Conservation (phyloP, 2,888 invertebrate species). For the Craniophora ligustri region DNA sequence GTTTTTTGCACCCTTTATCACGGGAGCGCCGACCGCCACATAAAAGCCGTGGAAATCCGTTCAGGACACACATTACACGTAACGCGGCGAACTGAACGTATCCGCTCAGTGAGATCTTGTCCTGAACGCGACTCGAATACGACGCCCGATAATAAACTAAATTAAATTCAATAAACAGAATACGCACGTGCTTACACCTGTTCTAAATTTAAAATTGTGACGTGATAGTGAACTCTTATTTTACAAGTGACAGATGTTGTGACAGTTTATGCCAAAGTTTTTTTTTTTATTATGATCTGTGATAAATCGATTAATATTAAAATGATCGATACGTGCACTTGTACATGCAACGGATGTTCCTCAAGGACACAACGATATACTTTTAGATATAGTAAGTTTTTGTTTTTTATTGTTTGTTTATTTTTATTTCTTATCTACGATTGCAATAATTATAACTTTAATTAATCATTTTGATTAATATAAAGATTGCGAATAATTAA, state of each 20-base stretch:
- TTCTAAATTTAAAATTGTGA: slow-evolving; percentile 61
- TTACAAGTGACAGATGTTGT: slow-evolving; percentile 51
- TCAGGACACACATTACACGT: slow-evolving; percentile 86
- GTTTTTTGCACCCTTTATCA: slow-evolving; percentile 87
- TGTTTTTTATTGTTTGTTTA: slow-evolving; percentile 17
- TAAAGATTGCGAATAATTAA: background rate
- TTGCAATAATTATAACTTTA: background rate
- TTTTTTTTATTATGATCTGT: slow-evolving; percentile 68
- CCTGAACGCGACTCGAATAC: slow-evolving; percentile 65
- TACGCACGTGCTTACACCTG: slow-evolving; percentile 52
- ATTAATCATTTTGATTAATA: slow-evolving; percentile 10
- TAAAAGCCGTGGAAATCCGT: slow-evolving; percentile 86
- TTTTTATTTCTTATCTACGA: slow-evolving; percentile 5
- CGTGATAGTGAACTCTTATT: slow-evolving; percentile 66
- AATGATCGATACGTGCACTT: slow-evolving; percentile 70
- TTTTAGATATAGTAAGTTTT: slow-evolving; percentile 70
- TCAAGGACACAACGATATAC: slow-evolving; percentile 63
- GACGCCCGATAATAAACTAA: slow-evolving; percentile 39
- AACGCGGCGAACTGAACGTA: slow-evolving; percentile 83
- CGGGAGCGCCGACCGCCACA: slow-evolving; percentile 81
- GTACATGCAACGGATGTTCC: slow-evolving; percentile 72
- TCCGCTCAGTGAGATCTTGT: slow-evolving; percentile 69
- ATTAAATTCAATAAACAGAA: slow-evolving; percentile 49
- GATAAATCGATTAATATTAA: slow-evolving; percentile 71
- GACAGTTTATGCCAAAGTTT: slow-evolving; percentile 68